A percentile compares a stretch with the other conserved stretches of the same genome.
Conservation (phyloP, 2,888 invertebrate species). For the Pachydiplax longipennis region DNA sequence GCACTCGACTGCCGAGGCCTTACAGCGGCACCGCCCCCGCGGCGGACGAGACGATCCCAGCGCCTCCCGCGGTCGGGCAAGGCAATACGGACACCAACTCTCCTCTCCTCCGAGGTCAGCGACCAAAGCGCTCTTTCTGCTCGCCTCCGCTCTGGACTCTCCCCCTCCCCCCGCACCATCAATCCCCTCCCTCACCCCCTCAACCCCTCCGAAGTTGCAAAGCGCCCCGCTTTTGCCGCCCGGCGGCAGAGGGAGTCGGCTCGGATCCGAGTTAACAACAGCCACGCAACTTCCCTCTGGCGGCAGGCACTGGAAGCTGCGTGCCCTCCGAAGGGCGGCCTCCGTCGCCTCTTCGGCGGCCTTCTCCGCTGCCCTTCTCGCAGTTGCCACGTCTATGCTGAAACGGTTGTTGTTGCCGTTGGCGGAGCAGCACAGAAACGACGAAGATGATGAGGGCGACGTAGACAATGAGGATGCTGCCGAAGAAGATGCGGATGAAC, state of each 20-base stretch:
- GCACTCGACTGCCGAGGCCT: slow-evolving; percentile 18
- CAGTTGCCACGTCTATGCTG: slow-evolving; percentile 39
- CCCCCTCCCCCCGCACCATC: neutral
- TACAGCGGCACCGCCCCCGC: slow-evolving; percentile 29
- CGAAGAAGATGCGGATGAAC: slow-evolving; percentile 7
- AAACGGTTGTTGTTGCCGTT: slow-evolving; percentile 15
- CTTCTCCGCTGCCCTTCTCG: slow-evolving; percentile 18
- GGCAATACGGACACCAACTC: slow-evolving; percentile 36
- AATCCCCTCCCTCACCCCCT: neutral
- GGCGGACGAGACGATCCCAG: neutral
- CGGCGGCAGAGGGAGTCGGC: slow-evolving; percentile 36
- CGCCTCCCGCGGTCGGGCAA: slow-evolving; percentile 7
- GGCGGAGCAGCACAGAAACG: slow-evolving; percentile 17
- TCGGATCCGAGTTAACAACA: slow-evolving; percentile 1
- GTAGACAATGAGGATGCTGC: slow-evolving; percentile 18
- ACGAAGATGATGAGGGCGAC: slow-evolving; percentile 11
- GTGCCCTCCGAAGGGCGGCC: slow-evolving; percentile 16
- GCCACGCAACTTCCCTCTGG: slow-evolving; percentile 34
- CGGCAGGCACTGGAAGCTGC: slow-evolving; percentile 42
- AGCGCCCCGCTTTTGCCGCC: slow-evolving; percentile 4
- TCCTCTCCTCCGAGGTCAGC: slow-evolving; percentile 38
- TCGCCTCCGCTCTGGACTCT: neutral
- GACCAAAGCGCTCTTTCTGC: slow-evolving; percentile 41
- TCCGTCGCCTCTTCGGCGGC: slow-evolving; percentile 26
- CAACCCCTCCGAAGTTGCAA: neutral